phyloP scores from a whole-genome alignment of 2,113 vertebrate species.

The Nannospalax galili region DNA sequence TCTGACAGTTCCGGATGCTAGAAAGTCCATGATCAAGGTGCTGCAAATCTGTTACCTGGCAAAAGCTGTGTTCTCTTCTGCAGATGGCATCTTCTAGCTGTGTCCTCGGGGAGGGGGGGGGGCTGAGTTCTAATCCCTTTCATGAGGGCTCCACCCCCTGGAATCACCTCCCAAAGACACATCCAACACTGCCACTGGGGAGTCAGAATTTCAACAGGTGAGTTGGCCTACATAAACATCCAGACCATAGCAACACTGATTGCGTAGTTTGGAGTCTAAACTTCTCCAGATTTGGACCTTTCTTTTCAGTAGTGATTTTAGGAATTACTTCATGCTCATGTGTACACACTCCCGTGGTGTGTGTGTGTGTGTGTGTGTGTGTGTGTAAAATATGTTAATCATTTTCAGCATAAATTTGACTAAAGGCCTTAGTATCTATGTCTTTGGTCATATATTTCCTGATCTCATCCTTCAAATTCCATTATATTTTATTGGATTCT shows the following conservation, averaged over 20 bases:
- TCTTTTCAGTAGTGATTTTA: constrained; percentile 16
- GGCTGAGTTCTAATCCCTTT: not conserved
- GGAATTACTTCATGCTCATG: not conserved
- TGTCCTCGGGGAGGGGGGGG: not conserved
- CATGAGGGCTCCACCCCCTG: not conserved
- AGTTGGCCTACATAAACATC: not conserved
- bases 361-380: not conserved
- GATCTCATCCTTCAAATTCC: constrained; percentile 1
- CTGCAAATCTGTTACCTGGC: not conserved
- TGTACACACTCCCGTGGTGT: not conserved
- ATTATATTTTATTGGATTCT: not conserved
- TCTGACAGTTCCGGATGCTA: not conserved
- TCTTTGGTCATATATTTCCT: not conserved
- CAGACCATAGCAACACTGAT: not conserved
- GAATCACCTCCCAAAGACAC: not conserved
- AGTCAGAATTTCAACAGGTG: not conserved
- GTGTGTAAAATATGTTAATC: not conserved
- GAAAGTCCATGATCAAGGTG: not conserved
- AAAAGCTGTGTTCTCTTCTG: not conserved
- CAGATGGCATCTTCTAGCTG: too few relatives aligned
- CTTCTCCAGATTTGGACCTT: not conserved
- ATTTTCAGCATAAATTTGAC: constrained; percentile 1
- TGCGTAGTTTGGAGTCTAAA: not conserved
- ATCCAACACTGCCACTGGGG: too few relatives aligned
- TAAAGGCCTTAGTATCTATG: constrained; percentile 4